phyloP scores from a whole-genome alignment of 2,113 vertebrate genomes.

The Macaca mulatta region DNA sequence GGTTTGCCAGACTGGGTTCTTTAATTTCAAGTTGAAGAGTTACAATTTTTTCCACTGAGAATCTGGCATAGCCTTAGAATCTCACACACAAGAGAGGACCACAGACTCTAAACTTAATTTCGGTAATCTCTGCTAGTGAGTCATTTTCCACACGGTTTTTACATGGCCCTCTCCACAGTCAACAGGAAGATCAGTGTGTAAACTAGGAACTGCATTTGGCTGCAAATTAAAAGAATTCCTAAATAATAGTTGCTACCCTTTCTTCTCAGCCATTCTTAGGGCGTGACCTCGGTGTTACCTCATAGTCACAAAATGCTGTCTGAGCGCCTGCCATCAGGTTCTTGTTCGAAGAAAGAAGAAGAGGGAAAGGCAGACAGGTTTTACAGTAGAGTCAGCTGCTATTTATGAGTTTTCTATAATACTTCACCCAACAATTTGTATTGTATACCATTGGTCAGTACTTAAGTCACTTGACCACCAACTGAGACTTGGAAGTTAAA shows the following conservation, averaged over 20 bases:
- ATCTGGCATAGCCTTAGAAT: constrained; percentile 19
- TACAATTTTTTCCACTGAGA: not conserved
- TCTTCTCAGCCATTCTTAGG: not conserved
- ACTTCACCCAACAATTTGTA: not conserved
- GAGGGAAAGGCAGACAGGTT: not conserved
- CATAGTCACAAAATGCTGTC: not conserved
- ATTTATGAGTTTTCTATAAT: not conserved
- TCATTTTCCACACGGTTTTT: not conserved
- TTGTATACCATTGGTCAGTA: not conserved
- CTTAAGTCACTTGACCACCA: not conserved
- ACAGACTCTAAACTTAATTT: not conserved
- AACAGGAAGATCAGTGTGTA: not conserved
- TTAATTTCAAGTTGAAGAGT: constrained; percentile 20
- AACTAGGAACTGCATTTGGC: not conserved
- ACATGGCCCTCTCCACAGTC: not conserved
- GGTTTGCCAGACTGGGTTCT: not conserved
- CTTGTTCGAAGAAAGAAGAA: not conserved
- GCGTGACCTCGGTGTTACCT: not conserved
- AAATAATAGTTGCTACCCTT: not conserved
- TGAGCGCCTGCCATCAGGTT: not conserved
- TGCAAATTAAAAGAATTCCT: not conserved
- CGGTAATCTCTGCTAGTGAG: not conserved
- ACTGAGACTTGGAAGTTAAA: not conserved
- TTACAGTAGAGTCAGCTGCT: not conserved
- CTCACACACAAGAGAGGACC: not conserved